Base-by-base conservation (phyloP, 2,888 invertebrate species). In the Branchellion lobata region DNA sequence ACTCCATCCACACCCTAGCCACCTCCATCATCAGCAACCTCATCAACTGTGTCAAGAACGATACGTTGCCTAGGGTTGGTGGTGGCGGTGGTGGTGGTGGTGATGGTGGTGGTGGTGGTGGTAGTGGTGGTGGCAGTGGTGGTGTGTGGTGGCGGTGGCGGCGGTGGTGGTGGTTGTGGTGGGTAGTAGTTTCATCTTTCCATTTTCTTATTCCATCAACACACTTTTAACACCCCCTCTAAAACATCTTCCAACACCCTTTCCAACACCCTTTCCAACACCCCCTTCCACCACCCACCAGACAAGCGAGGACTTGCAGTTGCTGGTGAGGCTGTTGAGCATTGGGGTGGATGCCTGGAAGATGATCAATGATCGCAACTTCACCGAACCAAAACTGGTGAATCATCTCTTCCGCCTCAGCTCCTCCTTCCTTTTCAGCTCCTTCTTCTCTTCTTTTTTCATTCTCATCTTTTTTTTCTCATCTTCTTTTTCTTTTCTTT, bases 341-440 rank as follows among this genome's bases (percentile, higher is more conserved):
- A 89, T 97, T 68, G 96, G 96, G 0, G 88, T 96, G 65, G 94
- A 95, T 87, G 95, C 96, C 2, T 96, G 96, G 96, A 92, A 94
- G 47, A 96, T 97, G 94, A 96, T 97, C 82, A 95, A 96, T 87
- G 94, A 94, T 0, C 90, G 90, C 85, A 87, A 88, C 84, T 96
- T 96, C 85, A 95, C 95, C 86, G 97, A 97, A 87, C 96, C 96
- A 0, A 95, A 95, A 89, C 89, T 96, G 80, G 87, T 87, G 83
- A 81, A 84, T 79, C 1, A 36, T 29, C 24, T 40, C 24, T 18
- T 11, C 14, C 24, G 14, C 33, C n/a, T 21, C 18, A 2, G 75
- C 11, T 53, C 47, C n/a, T n/a, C n/a, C n/a, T n/a, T n/a, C n/a
- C n/a, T n/a, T n/a, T n/a, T n/a, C n/a, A n/a, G n/a, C n/a, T n/a